These are phyloP conservation scores for Isichthys henryi DNA, from an alignment of 2,113 vertebrate species.

Conservation along the genomic window DNA sequence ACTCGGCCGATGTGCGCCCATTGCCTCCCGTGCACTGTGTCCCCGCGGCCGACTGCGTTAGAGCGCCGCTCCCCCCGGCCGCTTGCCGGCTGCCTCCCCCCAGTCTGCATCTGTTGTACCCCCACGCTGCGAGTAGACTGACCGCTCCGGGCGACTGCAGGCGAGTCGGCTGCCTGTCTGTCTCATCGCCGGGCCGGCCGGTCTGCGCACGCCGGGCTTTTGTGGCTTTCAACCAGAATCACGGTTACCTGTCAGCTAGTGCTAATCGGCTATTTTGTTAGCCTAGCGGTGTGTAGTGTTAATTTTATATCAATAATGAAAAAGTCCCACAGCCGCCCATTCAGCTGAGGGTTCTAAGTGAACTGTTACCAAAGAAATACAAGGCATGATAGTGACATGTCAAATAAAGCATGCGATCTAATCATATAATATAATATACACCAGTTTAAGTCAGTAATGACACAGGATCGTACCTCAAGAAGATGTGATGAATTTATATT, in stretches of 20 bases:
- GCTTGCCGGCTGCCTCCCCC: conserved; percentile 25
- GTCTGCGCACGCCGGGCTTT: neutral
- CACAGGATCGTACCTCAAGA: neutral
- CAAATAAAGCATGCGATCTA: neutral
- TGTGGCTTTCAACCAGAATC: neutral
- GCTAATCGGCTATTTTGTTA: neutral
- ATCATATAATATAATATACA: neutral
- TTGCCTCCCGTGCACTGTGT: neutral
- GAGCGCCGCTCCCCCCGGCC: conserved; percentile 29
- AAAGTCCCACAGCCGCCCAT: neutral
- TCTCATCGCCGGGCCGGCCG: neutral
- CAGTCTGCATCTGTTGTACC: conserved; percentile 41
- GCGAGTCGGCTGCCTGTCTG: conserved; percentile 24
- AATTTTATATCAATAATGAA: neutral
- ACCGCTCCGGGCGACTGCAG: conserved; percentile 30
- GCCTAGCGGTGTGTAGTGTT: neutral
- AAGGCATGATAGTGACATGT: neutral
- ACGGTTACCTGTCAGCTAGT: neutral
- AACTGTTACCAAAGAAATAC: neutral
- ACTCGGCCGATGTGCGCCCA: neutral
- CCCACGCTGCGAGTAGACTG: conserved; percentile 48
- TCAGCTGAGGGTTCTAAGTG: neutral
- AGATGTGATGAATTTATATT: neutral
- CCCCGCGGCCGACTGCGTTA: conserved; percentile 22
- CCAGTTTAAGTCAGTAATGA: neutral